Evolutionary conservation across 1,140 invertebrate genomes (phyloP), one percentile per base, ranked within the genome.

Genomic region (Dreissena polymorpha): DNA sequence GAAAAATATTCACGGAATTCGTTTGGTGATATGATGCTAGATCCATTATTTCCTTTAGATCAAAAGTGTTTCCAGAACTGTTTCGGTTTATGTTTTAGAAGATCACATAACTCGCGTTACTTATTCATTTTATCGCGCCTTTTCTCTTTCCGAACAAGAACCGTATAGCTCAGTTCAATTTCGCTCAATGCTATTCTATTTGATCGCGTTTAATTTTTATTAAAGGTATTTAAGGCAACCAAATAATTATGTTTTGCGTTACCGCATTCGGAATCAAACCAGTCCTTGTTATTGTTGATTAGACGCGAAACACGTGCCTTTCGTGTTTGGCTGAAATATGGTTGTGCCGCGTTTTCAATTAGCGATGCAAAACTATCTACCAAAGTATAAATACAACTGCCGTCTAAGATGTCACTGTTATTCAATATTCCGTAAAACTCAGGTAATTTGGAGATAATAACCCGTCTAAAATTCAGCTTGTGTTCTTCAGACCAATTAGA

Each of bases 221-320:
- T 63, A 63, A 63, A 63, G 23, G 23, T 25, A 63, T n/a, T 21
- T 25, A 63, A 25, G 60, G 60, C 60, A 63, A 21, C 23, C 23
- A 63, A 63, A 63, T 63, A 63, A 21, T n/a, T 25, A 63, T 63
- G 60, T 63, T 63, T 63, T n/a, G 60, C 60, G 60, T 63, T n/a
- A 21, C 23, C 23, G 18, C 60, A 21, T 63, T 63, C 23, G 18
- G 23, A 63, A 63, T 21, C 60, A 10, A 63, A 25, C 18, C 60
- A 21, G 18, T 63, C 18, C 60, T n/a, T 25, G 18, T 63, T 63
- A 21, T 21, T 39, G 39, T 39, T 39, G 39, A 39, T 39, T 5
- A 39, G 39, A 39, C 39, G 39, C 39, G 39, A 39, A 39, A 39
- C 39, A 5, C 39, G 39, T 39, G 39, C 39, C 8, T 39, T 39